phyloP scores from a whole-genome alignment of 2,888 invertebrate genomes.

The Caprella mutica region DNA sequence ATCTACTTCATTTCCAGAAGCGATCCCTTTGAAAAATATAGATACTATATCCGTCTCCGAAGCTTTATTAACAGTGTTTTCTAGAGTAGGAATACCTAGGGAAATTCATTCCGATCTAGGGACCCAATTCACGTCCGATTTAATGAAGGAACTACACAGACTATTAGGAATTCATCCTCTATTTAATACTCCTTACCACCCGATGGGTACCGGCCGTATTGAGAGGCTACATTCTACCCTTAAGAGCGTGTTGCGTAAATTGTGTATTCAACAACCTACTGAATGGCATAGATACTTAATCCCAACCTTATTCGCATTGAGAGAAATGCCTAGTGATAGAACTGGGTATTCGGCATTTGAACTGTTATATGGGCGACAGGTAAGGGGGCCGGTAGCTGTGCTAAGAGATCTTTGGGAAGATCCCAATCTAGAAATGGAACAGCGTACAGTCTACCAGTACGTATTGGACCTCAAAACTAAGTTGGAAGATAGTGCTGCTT shows the following conservation, averaged over 20 bases:
- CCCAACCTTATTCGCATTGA: conserved; percentile 1
- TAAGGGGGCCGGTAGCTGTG: not conserved
- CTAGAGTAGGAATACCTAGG: conserved; percentile 6
- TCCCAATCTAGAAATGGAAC: not conserved
- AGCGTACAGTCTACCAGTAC: not conserved
- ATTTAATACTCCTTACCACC: not conserved
- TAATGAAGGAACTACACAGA: not conserved
- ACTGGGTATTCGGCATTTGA: not conserved
- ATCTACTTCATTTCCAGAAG: conserved; percentile 15
- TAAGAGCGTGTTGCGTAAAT: not conserved
- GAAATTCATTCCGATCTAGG: conserved; percentile 7
- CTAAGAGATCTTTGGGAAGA: conserved; percentile 2
- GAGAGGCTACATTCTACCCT: not conserved
- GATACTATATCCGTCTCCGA: conserved; percentile 4
- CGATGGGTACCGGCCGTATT: not conserved
- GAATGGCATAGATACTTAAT: conserved; percentile 15
- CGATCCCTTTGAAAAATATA: not conserved
- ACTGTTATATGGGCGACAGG: not conserved
- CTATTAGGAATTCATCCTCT: not conserved
- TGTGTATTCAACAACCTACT: not conserved
- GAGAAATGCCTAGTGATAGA: conserved; percentile 9
- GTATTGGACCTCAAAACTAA: not conserved
- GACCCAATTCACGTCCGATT: conserved; percentile 6
- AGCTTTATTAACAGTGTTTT: conserved; percentile 5
- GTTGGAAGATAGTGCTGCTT: not conserved